These are phyloP conservation scores for Thamnophis sirtalis DNA, from an alignment of 2,113 vertebrate genomes.

Conservation along the genomic window DNA sequence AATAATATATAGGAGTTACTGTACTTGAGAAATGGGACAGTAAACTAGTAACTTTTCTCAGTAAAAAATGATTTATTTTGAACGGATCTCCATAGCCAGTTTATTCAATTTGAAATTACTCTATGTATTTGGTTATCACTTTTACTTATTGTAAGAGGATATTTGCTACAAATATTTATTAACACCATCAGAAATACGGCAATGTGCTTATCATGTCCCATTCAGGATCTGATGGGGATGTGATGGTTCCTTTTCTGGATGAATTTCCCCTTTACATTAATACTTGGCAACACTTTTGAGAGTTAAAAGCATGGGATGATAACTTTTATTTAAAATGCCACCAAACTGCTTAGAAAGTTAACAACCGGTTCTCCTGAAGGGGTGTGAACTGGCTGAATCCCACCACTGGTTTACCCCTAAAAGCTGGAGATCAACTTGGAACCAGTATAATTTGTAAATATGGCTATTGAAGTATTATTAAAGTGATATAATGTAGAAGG, in stretches of 20 bases:
- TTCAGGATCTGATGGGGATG: background rate
- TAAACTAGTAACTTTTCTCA: background rate
- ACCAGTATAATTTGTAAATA: too few relatives aligned
- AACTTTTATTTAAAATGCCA: background rate
- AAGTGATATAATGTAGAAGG: too few relatives aligned
- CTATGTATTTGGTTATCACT: background rate
- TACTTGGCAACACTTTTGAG: background rate
- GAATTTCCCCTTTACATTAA: background rate
- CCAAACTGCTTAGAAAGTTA: too few relatives aligned
- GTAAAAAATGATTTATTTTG: background rate
- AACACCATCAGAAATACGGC: background rate
- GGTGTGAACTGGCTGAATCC: too few relatives aligned
- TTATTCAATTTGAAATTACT: conserved; percentile 10
- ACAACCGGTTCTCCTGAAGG: too few relatives aligned
- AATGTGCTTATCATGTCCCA: background rate
- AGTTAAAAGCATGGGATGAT: background rate
- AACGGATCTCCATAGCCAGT: background rate
- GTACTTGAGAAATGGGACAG: background rate
- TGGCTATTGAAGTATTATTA: too few relatives aligned
- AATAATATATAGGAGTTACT: background rate
- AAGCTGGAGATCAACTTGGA: too few relatives aligned
- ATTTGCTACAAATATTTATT: background rate
- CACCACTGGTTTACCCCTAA: too few relatives aligned
- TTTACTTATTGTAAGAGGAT: background rate
- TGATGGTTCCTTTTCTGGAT: background rate